Evolutionary conservation across 1,140 invertebrate genomes (phyloP), one percentile per base, ranked within the genome.

Genomic region (Drosophila bifasciata): DNA sequence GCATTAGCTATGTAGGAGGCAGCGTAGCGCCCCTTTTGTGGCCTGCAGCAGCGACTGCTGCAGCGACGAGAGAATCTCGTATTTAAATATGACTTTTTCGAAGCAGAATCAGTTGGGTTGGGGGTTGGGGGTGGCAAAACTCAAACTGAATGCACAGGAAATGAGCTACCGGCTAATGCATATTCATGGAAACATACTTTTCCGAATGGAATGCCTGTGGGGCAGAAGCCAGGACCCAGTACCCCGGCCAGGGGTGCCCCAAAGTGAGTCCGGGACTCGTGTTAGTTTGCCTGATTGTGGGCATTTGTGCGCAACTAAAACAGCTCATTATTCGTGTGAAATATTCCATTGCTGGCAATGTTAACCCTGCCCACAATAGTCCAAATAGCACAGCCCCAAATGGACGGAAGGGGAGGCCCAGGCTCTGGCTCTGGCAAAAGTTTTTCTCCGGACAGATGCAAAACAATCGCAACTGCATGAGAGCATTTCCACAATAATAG

Each of bases 171-270:
- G 53, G 41, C 39, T 57, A 64, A 74, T 74, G 59, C 70, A 74
- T 74, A 74, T 74, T 73, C 70, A 73, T 73, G 40, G 16, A 63
- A 73, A 41, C 28, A 74, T 73, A 41, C 69, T 73, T 56, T 63
- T 6, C 15, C 48, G n/a, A 46, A n/a, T 6, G 23, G 23, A 25
- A 53, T 16, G 13, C 11, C 39, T 53, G n/a, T 16, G 15, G 9
- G 51, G 1, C 19, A 6, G 5, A 6, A 6, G 13, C 19, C 13
- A 40, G 13, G 21, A 43, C 52, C 40, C 51, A 41, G 28, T 8
- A 8, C 0, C 2, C 2, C 8, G 1, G 19, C 19, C 3, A 4
- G 19, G 3, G 19, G 23, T 25, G 48, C 64, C 28, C 16, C 16
- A 28, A 28, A 49, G 64, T 11, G 32, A 40, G 36, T 32, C 32